Evolutionary conservation across 2,797 vertebrate genomes (phyloP), one percentile per base, ranked within the genome.

Genomic region (Falco biarmicus): DNA sequence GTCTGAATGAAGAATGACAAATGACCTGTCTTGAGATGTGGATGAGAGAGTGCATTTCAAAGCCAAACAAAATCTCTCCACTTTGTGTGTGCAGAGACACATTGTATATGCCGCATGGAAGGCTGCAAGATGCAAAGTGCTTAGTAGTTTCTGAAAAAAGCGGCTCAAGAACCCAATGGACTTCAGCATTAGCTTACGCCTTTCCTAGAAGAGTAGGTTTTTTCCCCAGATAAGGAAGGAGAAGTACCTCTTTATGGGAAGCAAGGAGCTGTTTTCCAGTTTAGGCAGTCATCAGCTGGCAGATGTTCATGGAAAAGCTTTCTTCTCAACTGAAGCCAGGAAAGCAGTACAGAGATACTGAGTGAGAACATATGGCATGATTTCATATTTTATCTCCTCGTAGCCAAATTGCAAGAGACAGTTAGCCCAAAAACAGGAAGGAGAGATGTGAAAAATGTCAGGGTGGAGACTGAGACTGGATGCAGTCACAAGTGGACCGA

Each of bases 271-370:
- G 3, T 61, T 91, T 95, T 65, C 69, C 84, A 89, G 25, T 86
- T 84, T 75, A 86, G 94, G 51, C 18, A 63, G 64, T 92, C 79
- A 87, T 86, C 68, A 90, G 28, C 69, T 95, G 83, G 90, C 93
- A 96, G 60, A 91, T 25, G 60, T 80, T 93, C 92, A 22, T 91
- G 88, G 89, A 94, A 95, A 93, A 81, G 39, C 25, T 92, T 86
- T 68, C 51, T 76, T 85, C 48, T 56, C 74, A 54, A 18, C 37
- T 63, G 57, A 71, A 90, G 45, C 76, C 89, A 93, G 51, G 66
- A 81, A 87, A 74, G 76, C 34, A 78, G 68, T 45, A 74, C 54
- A 74, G 86, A 84, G 56, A 65, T 68, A 60, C 41, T 53, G 61
- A 83, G 32, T 65, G 82, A 82, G 56, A 96, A 92, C 84, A 95